Conservation (phyloP, 2,888 invertebrate genomes). For the Acanthosepion esculentum region DNA sequence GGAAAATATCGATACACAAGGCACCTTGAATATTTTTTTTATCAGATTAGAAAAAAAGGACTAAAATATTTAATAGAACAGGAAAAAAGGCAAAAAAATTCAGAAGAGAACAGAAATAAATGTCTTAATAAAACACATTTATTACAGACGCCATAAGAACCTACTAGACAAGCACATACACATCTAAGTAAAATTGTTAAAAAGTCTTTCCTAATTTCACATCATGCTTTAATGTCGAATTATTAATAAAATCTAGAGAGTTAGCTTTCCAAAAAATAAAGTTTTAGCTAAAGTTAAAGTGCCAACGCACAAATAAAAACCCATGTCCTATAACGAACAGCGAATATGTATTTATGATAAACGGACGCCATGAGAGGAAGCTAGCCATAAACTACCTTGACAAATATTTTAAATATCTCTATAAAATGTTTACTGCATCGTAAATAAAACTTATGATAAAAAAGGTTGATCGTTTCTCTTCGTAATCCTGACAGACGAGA, state of each 20-base stretch:
- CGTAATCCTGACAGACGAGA: neutral
- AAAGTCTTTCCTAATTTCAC: neutral
- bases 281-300: neutral
- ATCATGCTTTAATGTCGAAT: neutral
- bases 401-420: neutral
- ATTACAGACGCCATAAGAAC: conserved; percentile 34
- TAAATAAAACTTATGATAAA: neutral
- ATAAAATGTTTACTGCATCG: neutral
- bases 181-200: neutral
- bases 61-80: neutral
- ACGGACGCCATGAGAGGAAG: conserved; percentile 34
- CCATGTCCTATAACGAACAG: neutral
- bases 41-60: neutral
- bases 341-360: neutral
- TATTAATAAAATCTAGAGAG: neutral
- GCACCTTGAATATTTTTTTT: neutral
- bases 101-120: neutral
- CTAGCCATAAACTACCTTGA: conserved; percentile 4
- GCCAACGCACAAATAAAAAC: neutral
- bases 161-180: neutral
- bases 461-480: neutral
- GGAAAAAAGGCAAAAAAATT: no score
- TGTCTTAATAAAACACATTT: neutral
- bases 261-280: neutral
- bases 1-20: neutral